These are phyloP conservation scores for Pangasius sanitwongsei DNA, from an alignment of 2,797 vertebrate species.

Conservation along the genomic window DNA sequence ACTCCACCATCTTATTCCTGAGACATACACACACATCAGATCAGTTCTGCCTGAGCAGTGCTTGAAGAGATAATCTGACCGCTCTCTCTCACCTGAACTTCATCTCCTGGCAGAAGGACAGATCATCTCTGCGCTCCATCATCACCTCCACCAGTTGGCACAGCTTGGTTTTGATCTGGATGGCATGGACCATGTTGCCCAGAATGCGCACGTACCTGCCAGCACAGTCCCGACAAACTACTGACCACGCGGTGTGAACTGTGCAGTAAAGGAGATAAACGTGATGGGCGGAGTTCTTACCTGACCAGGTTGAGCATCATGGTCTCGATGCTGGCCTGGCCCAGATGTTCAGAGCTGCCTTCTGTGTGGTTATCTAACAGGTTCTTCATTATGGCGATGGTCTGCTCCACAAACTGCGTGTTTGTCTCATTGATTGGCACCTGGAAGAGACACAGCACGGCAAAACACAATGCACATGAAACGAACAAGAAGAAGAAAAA, in stretches of 20 bases:
- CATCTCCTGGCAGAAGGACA: constrained; percentile 99
- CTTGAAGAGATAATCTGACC: not conserved
- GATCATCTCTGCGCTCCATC: constrained; percentile 97
- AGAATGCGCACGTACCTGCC: constrained; percentile 94
- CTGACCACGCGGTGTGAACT: not conserved
- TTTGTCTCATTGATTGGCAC: constrained; percentile 95
- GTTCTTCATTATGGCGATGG: constrained; percentile 99
- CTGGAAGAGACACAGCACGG: constrained; percentile 59
- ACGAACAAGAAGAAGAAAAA: not conserved
- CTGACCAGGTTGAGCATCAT: constrained; percentile 99
- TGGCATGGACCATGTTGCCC: constrained; percentile 93
- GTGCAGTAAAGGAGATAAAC: not conserved
- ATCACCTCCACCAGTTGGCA: constrained; percentile 98
- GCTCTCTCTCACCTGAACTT: constrained; percentile 87
- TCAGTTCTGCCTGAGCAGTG: not conserved
- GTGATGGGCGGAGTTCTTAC: constrained; percentile 66
- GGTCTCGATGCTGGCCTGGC: constrained; percentile 96
- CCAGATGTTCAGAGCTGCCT: constrained; percentile 95
- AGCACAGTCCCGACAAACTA: not conserved
- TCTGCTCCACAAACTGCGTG: constrained; percentile 98
- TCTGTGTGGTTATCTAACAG: constrained; percentile 97
- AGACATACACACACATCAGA: not conserved
- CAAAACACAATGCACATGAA: not conserved
- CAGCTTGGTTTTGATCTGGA: constrained; percentile 97
- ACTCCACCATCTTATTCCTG: constrained; percentile 99